Base-by-base conservation (phyloP, 1,140 invertebrate species). In the Atopsyche davidsoni region DNA sequence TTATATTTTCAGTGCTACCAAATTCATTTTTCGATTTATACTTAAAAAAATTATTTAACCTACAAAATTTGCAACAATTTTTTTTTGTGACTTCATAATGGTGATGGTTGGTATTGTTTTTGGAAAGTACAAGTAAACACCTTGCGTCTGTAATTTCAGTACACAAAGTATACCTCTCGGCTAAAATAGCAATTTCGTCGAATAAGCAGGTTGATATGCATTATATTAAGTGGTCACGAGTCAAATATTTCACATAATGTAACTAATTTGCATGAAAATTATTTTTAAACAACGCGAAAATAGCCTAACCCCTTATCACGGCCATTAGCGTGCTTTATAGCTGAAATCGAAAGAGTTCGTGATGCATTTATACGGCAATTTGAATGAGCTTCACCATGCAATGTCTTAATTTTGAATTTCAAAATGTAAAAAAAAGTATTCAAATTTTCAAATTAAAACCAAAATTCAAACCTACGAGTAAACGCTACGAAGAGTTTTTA, bases 351-450 rank as follows among this genome's bases (percentile, higher is more conserved):
- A n/a, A n/a, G n/a, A n/a, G n/a, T n/a, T n/a, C n/a, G n/a, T n/a
- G n/a, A n/a, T n/a, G n/a, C n/a, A n/a, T n/a, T 9, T 28, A 48
- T 18, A 38, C 35, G 17, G 11, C 6, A 18, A 16, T 39, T 39
- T 24, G 46, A 48, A 40, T 48, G 41, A 40, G 23, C 22, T 40
- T 16, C 46, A 48, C 41, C 46, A 48, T 48, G 46, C 46, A 28
- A 48, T 40, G 41, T 32, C 19, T 21, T 11, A 34, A 46, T 46
- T 31, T 31, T 44, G 13, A 44, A 44, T 13, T 13, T n/a, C 16
- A 7, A 17, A 36, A 36, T 13, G 35, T 36, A 36, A n/a, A 16
- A n/a, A n/a, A n/a, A n/a, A n/a, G n/a, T n/a, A n/a, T n/a, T n/a
- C n/a, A n/a, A n/a, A n/a, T n/a, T n/a, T n/a, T n/a, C n/a, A n/a